phyloP scores from a whole-genome alignment of 1,140 invertebrate genomes.

The Pissodes strobi region DNA sequence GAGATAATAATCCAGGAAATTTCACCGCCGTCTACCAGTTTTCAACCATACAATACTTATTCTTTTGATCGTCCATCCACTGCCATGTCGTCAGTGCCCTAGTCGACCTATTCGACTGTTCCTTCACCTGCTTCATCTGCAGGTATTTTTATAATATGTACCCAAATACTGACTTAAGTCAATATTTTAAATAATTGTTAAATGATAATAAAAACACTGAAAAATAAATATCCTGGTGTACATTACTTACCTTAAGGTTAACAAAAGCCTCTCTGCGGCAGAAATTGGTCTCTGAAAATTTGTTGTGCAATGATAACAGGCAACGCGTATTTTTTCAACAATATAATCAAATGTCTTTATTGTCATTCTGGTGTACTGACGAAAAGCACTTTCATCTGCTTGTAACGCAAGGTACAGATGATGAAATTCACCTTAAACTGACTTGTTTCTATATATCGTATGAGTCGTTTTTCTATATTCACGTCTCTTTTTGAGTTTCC shows the following conservation, averaged over 20 bases:
- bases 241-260: constrained; percentile 21
- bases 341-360: constrained; percentile 13
- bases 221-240: too few relatives aligned
- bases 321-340: background rate
- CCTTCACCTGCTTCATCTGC: too few relatives aligned
- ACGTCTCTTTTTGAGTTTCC: constrained; percentile 3
- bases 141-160: too few relatives aligned
- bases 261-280: constrained; percentile 12
- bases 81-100: background rate
- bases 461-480: background rate
- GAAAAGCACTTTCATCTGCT: constrained; percentile 3
- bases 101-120: too few relatives aligned
- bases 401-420: background rate
- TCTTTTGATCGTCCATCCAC: background rate
- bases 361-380: constrained; percentile 1
- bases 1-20: background rate
- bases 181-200: too few relatives aligned
- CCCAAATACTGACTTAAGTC: too few relatives aligned
- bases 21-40: background rate
- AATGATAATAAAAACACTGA: too few relatives aligned
- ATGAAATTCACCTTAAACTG: constrained; percentile 12
- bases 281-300: background rate
- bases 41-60: background rate
- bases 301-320: background rate
- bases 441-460: background rate